Base-by-base conservation (phyloP, 2,113 vertebrate species). In the Barnardius zonarius region DNA sequence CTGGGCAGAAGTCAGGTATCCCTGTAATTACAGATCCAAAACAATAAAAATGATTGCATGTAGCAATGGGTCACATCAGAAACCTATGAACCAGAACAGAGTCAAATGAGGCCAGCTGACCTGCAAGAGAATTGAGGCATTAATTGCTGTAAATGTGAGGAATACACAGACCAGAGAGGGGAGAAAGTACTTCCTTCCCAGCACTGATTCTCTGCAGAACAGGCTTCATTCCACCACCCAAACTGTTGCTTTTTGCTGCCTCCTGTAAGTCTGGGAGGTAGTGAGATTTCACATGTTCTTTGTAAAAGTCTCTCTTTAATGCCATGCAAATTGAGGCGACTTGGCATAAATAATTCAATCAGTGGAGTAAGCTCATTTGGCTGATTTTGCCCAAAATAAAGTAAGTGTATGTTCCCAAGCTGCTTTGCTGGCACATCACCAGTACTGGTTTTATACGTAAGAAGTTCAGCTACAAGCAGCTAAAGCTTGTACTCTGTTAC, bases 201-300 rank as follows among this genome's bases (percentile, higher is more conserved):
- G 61, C 30, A 72, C 72, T 49, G 39, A 43, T 51, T 64, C 66
- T 55, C 91, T 15, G 3, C 61, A n/a, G 46, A 83, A 46, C 37
- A 37, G 52, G 46, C 43, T 83, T 54, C 43, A 48, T 43, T 7
- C 48, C 81, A 39, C 69, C 41, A 64, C 43, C 30, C 43, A 63
- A 82, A 72, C 39, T 28, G 49, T 39, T 68, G 66, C 35, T 66
- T 79, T 13, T 44, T n/a, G 8, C 23, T 35, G 33, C 25, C 10
- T 55, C 48, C 73, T 12, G 10, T 24, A 43, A 63, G 9, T 75
- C 28, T 19, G 43, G 69, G 81, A 78, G 23, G 73, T 11, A 69
- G 52, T 0, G 3, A 84, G 64, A 18, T 37, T 70, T 70, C 1
- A 30, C 17, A 37, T 0, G 0, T 25, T 78, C 24, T 64, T 59